Conservation (phyloP, 2,797 vertebrate species). For the Phaenicophaeus curvirostris region DNA sequence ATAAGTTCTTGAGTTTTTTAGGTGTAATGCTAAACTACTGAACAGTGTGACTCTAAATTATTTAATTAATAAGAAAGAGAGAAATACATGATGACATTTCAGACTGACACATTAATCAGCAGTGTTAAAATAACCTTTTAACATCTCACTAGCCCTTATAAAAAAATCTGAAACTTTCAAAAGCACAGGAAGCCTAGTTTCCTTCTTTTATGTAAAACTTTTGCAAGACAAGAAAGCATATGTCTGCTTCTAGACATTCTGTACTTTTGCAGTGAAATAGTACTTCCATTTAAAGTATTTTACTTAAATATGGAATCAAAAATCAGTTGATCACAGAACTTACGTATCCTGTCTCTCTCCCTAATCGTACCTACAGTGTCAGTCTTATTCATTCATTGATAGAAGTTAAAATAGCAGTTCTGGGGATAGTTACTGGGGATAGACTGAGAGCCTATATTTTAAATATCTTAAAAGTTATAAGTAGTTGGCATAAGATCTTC, state of each 20-base stretch:
- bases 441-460: background rate
- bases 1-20: background rate
- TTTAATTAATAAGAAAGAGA: background rate
- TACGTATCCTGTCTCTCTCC: background rate
- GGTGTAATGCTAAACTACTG: background rate
- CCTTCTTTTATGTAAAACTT: background rate
- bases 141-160: background rate
- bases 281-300: background rate
- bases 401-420: background rate
- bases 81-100: background rate
- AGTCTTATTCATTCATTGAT: background rate
- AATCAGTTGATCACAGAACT: background rate
- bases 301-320: background rate
- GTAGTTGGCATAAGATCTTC: background rate
- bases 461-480: background rate
- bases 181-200: background rate
- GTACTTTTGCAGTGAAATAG: background rate
- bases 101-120: background rate
- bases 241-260: background rate
- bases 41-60: background rate
- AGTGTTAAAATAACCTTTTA: background rate
- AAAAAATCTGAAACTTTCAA: background rate
- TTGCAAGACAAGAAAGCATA: background rate
- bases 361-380: background rate
- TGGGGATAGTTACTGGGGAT: background rate